These are phyloP conservation scores for Pogonocichla stellata DNA, from an alignment of 2,113 vertebrate genomes.

Conservation along the genomic window DNA sequence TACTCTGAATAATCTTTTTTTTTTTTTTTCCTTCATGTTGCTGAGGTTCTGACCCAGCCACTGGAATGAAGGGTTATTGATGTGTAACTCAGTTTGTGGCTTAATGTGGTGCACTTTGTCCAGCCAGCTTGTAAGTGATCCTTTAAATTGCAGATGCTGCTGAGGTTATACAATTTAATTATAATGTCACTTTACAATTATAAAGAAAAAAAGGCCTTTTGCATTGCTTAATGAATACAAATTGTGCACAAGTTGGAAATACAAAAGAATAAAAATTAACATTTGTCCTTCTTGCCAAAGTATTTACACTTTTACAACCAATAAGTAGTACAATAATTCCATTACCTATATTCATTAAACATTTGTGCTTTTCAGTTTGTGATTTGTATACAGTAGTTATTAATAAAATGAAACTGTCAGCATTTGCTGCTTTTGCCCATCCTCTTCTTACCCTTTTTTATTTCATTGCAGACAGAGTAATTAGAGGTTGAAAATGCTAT, in stretches of 20 bases:
- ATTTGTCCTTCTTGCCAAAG: conserved; percentile 73
- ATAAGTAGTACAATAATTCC: conserved; percentile 72
- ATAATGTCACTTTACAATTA: conserved; percentile 79
- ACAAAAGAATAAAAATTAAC: conserved; percentile 78
- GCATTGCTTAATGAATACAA: conserved; percentile 75
- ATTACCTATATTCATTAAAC: conserved; percentile 71
- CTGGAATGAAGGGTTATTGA: conserved; percentile 61
- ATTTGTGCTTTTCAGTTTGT: conserved; percentile 70
- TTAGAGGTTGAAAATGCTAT: conserved; percentile 67
- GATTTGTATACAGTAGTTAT: conserved; percentile 71
- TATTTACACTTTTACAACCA: conserved; percentile 72
- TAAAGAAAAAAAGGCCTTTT: conserved; percentile 73
- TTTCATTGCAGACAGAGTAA: conserved; percentile 64
- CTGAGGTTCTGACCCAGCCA: conserved; percentile 60
- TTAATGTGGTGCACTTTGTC: conserved; percentile 72
- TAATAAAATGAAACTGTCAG: conserved; percentile 74
- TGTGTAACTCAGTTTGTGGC: conserved; percentile 58
- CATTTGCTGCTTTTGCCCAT: conserved; percentile 53
- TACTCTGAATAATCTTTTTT: conserved; percentile 20
- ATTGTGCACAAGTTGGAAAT: conserved; percentile 72
- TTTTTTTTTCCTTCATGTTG: background rate
- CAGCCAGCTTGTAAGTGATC: conserved; percentile 69
- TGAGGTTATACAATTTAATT: conserved; percentile 77
- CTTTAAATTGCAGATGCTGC: conserved; percentile 72
- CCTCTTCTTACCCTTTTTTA: conserved; percentile 45